Base-by-base conservation (phyloP, 2,888 invertebrate species). In the Melolontha melolontha region DNA sequence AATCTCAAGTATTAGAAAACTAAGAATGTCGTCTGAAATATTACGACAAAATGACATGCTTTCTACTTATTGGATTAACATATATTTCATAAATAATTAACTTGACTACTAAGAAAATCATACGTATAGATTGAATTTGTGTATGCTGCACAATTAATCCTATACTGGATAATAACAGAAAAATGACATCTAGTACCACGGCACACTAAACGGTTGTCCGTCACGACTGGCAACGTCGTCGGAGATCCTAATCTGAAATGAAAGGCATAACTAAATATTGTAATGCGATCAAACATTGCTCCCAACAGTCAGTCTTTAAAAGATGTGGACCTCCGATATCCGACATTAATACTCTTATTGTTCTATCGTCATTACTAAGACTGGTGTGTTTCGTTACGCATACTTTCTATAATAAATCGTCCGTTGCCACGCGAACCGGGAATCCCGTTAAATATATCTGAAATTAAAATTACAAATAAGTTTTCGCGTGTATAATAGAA, bases 241-340 rank as follows among this genome's bases (percentile, higher is more conserved):
- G 81, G 79, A 75, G 80, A 80, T 80, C 41, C 69, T 73, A 78
- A 80, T 79, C 79, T 76, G 59, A 62, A 74, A 79, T 78, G 77
- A 75, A 74, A 74, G 75, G 78, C 79, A 80, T 79, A 79, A 77
- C 81, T 77, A 79, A 80, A 81, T 79, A 80, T 77, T 76, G 79
- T 79, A 80, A 80, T 79, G 79, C 78, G 79, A 81, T 80, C 79
- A 79, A 79, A 79, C 75, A 65, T 64, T 69, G 70, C 72, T 73
- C 66, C 72, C 73, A 74, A 71, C 72, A 69, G 74, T 72, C 47
- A 47, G 47, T 12, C 47, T 34, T 6, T 34, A 34, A 47, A 47
- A 34, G 59, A 62, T 62, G 47, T 14, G 47, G 39, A 62, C n/a
- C 47, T 27, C 34, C 49, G 59, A 62, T 62, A 62, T 62, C 49